Base-by-base conservation (phyloP, 2,113 vertebrate species). In the Pteruthius melanotis region DNA sequence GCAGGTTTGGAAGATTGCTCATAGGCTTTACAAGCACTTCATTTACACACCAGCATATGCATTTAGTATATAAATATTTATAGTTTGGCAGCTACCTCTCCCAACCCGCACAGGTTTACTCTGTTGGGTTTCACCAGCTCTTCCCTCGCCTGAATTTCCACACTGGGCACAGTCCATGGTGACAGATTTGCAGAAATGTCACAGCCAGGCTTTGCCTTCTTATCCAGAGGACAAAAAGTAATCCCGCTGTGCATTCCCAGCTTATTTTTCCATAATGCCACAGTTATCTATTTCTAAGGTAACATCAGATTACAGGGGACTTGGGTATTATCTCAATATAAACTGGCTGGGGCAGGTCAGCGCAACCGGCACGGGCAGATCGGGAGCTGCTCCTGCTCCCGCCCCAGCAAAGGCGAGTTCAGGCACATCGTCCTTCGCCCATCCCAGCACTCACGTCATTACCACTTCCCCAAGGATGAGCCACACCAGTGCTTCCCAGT, bases 51-150 rank as follows among this genome's bases (percentile, higher is more conserved):
- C 57, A 89, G 83, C 66, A 53, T 33, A 89, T 33, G 72, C 69
- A 60, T 53, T 88, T 63, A 56, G 66, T 91, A 17, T 26, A 77
- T 91, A 87, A 91, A 93, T 91, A 94, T 94, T 91, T 91, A 79
- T 13, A 74, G 65, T 15, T 84, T 88, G 90, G 86, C 93, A 86
- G 87, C 23, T 89, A n/a, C 3, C 59, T 81, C 83, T 60, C 84
- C 59, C 78, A 79, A 26, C n/a, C 90, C 74, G 74, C 78, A 22
- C 3, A 35, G 63, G 57, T 65, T 80, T 78, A 44, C 87, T 91
- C 83, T 2, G 31, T 23, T 64, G 77, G 88, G 86, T 59, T 94
- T 92, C 81, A 56, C 49, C 57, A n/a, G n/a, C n/a, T n/a, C n/a
- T n/a, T n/a, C n/a, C n/a, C n/a, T n/a, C n/a, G n/a, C n/a, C n/a